Conservation (phyloP, 2,113 vertebrate genomes). For the Zootoca vivipara region DNA sequence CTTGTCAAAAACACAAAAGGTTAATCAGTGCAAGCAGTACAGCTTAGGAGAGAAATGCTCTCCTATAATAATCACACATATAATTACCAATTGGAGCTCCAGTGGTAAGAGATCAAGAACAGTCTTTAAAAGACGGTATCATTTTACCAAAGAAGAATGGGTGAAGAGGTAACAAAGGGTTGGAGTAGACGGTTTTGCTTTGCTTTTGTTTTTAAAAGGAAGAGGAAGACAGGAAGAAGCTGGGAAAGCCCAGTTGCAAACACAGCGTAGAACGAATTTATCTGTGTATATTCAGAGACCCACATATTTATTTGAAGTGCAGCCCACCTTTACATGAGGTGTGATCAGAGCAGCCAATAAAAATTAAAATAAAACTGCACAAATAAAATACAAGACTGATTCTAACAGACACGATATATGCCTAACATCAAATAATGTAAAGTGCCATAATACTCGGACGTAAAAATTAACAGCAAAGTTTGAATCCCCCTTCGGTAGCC, state of each 20-base stretch:
- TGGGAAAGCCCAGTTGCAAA: not conserved
- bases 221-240: not conserved
- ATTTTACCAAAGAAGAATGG: conserved; percentile 17
- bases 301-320: not conserved
- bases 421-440: too few species aligned
- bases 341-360: not conserved
- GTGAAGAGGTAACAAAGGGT: not conserved
- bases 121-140: conserved; percentile 10
- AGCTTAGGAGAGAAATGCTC: conserved; percentile 45
- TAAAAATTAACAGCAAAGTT: not conserved
- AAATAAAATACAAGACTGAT: not conserved
- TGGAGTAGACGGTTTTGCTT: not conserved
- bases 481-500: not conserved
- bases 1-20: conserved; percentile 39
- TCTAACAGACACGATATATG: not conserved
- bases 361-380: not conserved
- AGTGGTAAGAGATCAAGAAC: not conserved
- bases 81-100: conserved; percentile 44
- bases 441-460: not conserved
- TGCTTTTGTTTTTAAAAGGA: not conserved
- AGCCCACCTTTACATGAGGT: not conserved
- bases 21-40: conserved; percentile 38
- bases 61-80: conserved; percentile 30
- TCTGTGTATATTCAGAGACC: not conserved
- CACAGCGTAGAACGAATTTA: not conserved